Conservation (phyloP, 2,888 invertebrate species). For the Bruchidius siliquastri region DNA sequence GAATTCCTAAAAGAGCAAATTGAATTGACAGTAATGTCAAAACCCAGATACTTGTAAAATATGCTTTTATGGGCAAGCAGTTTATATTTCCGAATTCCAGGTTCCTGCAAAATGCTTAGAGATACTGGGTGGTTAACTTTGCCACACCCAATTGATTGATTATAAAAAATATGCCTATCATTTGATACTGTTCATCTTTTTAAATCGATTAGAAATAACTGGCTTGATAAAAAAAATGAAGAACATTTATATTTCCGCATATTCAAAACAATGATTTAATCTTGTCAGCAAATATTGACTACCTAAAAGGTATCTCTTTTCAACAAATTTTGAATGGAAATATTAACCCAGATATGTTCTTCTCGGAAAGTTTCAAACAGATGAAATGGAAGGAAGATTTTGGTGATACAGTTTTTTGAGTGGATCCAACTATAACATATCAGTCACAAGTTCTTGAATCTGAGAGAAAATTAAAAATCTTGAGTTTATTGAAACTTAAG, state of each 20-base stretch:
- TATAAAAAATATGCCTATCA: not conserved
- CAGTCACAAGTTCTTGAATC: slow-evolving; percentile 9
- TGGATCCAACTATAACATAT: slow-evolving; percentile 8
- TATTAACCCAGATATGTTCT: not conserved
- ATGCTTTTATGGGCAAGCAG: not conserved
- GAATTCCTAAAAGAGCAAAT: not conserved
- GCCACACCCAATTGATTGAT: not conserved
- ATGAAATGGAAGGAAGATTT: slow-evolving; percentile 7
- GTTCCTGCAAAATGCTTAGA: not conserved
- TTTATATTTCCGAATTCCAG: slow-evolving; percentile 1
- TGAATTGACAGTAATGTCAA: not conserved
- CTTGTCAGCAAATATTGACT: not conserved
- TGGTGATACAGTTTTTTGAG: slow-evolving; percentile 3
- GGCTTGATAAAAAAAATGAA: slow-evolving; percentile 3
- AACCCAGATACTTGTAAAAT: not conserved
- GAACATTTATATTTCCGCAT: slow-evolving; percentile 5
- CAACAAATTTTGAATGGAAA: too few species aligned
- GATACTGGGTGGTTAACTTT: not conserved
- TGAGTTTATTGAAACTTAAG: slow-evolving; percentile 3
- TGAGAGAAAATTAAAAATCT: slow-evolving; percentile 8
- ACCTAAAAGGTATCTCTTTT: too few species aligned
- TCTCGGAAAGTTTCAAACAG: slow-evolving; percentile 7
- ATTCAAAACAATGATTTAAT: not conserved
- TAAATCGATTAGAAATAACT: slow-evolving; percentile 6
- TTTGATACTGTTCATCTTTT: slow-evolving; percentile 4